Evolutionary conservation across 2,797 vertebrate genomes (phyloP), one percentile per base, ranked within the genome.

Genomic region (Spatula versicolor): DNA sequence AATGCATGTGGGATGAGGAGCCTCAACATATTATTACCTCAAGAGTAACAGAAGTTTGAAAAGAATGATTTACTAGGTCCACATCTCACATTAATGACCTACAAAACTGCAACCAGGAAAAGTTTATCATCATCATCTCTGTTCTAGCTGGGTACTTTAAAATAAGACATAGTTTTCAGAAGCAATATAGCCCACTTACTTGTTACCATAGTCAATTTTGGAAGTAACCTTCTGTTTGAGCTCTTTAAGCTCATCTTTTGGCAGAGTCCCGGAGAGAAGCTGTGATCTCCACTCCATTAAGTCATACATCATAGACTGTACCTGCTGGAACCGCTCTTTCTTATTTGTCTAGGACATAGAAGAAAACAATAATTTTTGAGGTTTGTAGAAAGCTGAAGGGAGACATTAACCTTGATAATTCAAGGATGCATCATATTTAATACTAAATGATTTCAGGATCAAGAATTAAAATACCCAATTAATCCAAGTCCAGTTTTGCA

Each of bases 141-240:
- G 19, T 45, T 67, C 26, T 55, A 35, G 7, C 25, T 30, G 17
- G 4, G 17, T 41, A 25, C 31, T 69, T 81, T 12, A 37, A 73
- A 84, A 43, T 23, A 77, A 67, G 52, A 7, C 8, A 13, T 2
- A 3, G 37, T 86, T 86, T 26, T 54, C 60, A 80, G 35, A 76
- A 86, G 35, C 13, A 63, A 9, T 0, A 0, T 3, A 46, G 56
- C 13, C 13, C 56, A 67, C 98, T 45, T 98, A 99, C 99, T 98
- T 99, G 98, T 99, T 99, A 58, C 99, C 99, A 10, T 99, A 99
- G 97, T 99, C 99, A 50, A 99, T 99, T 98, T 98, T 99, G 77
- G 99, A 99, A 5, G 99, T 99, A 96, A 99, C 98, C 98, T 99
- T 99, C 97, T 99, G 99, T 95, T 99, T 99, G 68, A 99, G 98